phyloP scores from a whole-genome alignment of 2,113 vertebrate genomes.

The Piaya cayana region DNA sequence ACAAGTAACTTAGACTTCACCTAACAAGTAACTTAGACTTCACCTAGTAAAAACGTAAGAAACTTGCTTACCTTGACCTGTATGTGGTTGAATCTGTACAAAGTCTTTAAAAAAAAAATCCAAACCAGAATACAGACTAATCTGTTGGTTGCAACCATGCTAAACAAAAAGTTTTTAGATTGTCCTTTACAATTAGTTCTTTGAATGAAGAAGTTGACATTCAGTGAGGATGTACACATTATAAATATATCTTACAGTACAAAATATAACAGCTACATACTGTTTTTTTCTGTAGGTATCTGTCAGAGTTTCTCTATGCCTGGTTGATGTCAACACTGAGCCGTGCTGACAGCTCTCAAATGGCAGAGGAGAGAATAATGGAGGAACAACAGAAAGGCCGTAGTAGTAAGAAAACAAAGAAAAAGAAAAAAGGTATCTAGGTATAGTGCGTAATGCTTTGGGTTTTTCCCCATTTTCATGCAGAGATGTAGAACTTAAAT shows the following conservation, averaged over 20 bases:
- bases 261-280: too few relatives aligned
- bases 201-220: background rate
- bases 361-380: conserved; percentile 95
- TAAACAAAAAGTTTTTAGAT: background rate
- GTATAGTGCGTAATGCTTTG: background rate
- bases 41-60: background rate
- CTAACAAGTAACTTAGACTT: background rate
- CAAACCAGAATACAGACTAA: fast-evolving
- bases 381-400: conserved; percentile 97
- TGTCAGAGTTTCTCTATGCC: conserved; percentile 96
- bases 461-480: background rate
- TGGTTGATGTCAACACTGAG: conserved; percentile 99
- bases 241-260: too few relatives aligned
- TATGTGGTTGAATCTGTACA: background rate
- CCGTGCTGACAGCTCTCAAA: conserved; percentile 95
- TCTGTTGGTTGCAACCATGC: background rate
- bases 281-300: conserved; percentile 80
- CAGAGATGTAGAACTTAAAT: background rate
- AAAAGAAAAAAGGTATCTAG: conserved; percentile 95
- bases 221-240: fast-evolving
- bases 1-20: background rate
- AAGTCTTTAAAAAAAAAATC: background rate
- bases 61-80: background rate
- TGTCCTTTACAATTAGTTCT: background rate
- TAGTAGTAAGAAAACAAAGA: conserved; percentile 98